phyloP scores from a whole-genome alignment of 2,113 vertebrate species.

The Aplodontia rufa region DNA sequence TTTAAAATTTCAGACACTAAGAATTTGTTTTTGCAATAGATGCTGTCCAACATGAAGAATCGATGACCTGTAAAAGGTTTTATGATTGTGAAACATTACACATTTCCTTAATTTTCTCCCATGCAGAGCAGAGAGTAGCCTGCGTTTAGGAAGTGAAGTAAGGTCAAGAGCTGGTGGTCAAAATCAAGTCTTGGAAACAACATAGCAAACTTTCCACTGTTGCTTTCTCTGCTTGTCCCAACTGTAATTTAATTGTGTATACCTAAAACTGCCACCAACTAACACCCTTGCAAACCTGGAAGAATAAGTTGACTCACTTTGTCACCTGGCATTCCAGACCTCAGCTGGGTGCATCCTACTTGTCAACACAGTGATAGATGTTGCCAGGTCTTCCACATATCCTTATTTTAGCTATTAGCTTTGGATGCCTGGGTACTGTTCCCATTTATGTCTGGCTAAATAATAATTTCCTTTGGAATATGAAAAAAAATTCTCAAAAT shows the following conservation, averaged over 20 bases:
- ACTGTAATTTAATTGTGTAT: background rate
- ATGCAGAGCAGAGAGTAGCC: background rate
- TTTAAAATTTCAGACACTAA: background rate
- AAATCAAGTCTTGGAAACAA: background rate
- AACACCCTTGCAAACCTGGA: background rate
- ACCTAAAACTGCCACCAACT: background rate
- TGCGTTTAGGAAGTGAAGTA: background rate
- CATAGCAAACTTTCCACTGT: background rate
- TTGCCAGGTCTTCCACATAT: background rate
- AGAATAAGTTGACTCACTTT: background rate
- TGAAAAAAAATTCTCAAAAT: slow-evolving; percentile 31
- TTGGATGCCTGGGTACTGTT: background rate
- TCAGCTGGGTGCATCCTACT: background rate
- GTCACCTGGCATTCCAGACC: background rate
- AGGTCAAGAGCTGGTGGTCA: background rate
- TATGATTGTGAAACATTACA: background rate
- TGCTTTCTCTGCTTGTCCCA: background rate
- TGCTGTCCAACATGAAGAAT: background rate
- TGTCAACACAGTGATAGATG: background rate
- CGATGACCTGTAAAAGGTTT: background rate
- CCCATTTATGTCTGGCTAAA: background rate
- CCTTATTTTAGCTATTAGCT: background rate
- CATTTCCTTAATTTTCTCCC: background rate
- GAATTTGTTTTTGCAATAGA: slow-evolving; percentile 25
- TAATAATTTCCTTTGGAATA: slow-evolving; percentile 14